These are phyloP conservation scores for Paedocypris sp. DNA, from an alignment of 2,113 vertebrate species.

Conservation along the genomic window DNA sequence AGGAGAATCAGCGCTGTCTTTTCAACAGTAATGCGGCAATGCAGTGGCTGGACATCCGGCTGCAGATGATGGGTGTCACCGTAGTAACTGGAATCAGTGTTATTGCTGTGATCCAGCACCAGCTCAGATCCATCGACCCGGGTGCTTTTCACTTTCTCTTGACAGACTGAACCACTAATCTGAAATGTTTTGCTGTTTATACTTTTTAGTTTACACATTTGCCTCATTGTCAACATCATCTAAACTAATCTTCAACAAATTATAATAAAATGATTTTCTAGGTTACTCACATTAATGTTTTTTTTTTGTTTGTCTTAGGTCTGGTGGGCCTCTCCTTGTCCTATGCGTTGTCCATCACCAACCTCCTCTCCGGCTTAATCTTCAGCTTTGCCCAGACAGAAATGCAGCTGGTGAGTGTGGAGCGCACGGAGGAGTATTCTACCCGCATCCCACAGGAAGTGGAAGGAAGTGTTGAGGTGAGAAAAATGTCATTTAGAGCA, in stretches of 20 bases:
- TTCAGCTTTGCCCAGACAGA: slow-evolving; percentile 84
- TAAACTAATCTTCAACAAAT: too few relatives aligned
- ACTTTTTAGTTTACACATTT: too few relatives aligned
- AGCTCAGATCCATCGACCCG: slow-evolving; percentile 68
- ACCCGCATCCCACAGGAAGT: slow-evolving; percentile 71
- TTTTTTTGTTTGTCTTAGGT: slow-evolving; percentile 55
- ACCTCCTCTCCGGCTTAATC: slow-evolving; percentile 78
- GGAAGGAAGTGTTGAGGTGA: slow-evolving; percentile 58
- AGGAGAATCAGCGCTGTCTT: slow-evolving; percentile 85
- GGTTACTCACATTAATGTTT: too few relatives aligned
- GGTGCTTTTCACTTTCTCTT: too few relatives aligned
- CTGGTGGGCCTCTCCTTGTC: slow-evolving; percentile 85
- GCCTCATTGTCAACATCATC: too few relatives aligned
- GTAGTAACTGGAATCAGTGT: slow-evolving; percentile 73
- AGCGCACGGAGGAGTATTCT: slow-evolving; percentile 83
- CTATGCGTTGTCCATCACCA: slow-evolving; percentile 83
- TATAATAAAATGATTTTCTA: background rate
- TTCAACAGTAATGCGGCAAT: slow-evolving; percentile 73
- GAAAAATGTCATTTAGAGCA: background rate
- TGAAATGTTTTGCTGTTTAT: background rate
- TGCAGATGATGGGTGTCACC: slow-evolving; percentile 86
- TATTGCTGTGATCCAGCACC: slow-evolving; percentile 81
- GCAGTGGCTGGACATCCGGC: slow-evolving; percentile 89
- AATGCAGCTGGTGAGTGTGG: slow-evolving; percentile 90
- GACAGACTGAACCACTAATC: background rate